A percentile compares a stretch with the other conserved stretches of the same genome.
These are phyloP conservation scores for Baccha elongata DNA, from an alignment of 2,888 invertebrate species.

Conservation along the genomic window DNA sequence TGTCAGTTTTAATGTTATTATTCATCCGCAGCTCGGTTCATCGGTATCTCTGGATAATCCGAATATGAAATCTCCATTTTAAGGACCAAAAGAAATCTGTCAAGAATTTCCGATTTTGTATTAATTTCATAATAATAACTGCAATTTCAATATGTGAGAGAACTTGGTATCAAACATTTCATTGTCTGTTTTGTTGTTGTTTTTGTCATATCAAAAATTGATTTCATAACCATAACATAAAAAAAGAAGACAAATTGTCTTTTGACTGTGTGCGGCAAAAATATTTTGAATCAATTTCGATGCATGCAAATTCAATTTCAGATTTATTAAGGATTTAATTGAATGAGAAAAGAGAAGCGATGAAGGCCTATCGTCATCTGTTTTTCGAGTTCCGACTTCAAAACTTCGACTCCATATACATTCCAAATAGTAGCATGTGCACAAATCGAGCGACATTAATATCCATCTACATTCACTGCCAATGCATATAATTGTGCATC, in stretches of 20 bases:
- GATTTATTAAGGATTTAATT: constrained; percentile 73
- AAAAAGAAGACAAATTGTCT: constrained; percentile 1
- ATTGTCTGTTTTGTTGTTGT: no score
- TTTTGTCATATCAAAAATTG: not conserved
- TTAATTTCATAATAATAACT: no score
- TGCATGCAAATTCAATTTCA: constrained; percentile 70
- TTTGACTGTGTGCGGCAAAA: constrained; percentile 21
- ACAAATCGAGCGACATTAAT: constrained; percentile 70
- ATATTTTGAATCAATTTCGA: constrained; percentile 50
- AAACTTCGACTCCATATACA: not conserved
- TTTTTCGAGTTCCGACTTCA: not conserved
- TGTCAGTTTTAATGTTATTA: no score
- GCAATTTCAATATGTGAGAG: no score
- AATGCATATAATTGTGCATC: constrained; percentile 71
- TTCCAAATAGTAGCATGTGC: constrained; percentile 51
- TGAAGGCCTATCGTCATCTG: constrained; percentile 46
- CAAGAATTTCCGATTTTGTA: no score
- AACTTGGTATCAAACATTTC: no score
- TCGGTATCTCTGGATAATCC: no score
- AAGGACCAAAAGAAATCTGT: no score
- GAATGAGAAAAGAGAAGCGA: constrained; percentile 67
- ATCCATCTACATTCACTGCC: constrained; percentile 41
- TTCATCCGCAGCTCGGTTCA: no score
- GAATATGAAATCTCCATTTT: no score
- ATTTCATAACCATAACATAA: not conserved